Base-by-base conservation (phyloP, 2,888 invertebrate species). In the Escarpia spicata region DNA sequence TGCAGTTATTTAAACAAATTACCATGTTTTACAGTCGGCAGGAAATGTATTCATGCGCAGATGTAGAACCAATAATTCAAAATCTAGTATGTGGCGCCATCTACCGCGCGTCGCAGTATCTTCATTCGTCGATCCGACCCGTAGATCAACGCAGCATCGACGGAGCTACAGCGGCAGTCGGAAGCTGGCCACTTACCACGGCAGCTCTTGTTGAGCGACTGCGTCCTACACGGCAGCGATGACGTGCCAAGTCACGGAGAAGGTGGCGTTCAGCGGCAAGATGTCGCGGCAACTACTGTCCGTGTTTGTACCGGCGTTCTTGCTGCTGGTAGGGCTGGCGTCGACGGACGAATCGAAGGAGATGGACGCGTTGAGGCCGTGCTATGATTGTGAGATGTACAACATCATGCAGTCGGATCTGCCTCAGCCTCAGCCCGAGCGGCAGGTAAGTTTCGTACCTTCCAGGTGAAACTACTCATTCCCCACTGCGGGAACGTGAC, bases 321-420 rank as follows among this genome's bases (percentile, higher is more conserved):
- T 75, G 26, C n/a, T 75, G 75, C 75, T 75, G 75, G 19, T 26
- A 26, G 75, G 75, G 26, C 75, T 75, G 75, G 75, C 75, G 75
- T 75, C 6, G 19, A 75, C 75, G 26, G 75, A 75, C 75, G 75
- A 75, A 26, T 15, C 19, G 75, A 26, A 15, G 26, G 75, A 6
- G 75, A 12, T 12, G 3, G 75, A 75, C 19, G n/a, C 75, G 26
- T 26, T 26, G 4, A 19, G 75, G 26, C 91, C 91, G 6, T 91
- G 91, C n/a, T 91, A 91, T 45, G 91, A 91, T 31, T 91, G 91
- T 45, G 91, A 91, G 26, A 91, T 91, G 91, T 91, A 44, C n/a
- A 91, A 91, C 31, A 91, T 91, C 2, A 58, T 52, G 52, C 44
- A 91, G 37, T n/a, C 44, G 58, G 91, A 91, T n/a, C 3, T 2